Evolutionary conservation across 2,888 invertebrate genomes (phyloP).

Genomic region (Drosophila sordidula): DNA sequence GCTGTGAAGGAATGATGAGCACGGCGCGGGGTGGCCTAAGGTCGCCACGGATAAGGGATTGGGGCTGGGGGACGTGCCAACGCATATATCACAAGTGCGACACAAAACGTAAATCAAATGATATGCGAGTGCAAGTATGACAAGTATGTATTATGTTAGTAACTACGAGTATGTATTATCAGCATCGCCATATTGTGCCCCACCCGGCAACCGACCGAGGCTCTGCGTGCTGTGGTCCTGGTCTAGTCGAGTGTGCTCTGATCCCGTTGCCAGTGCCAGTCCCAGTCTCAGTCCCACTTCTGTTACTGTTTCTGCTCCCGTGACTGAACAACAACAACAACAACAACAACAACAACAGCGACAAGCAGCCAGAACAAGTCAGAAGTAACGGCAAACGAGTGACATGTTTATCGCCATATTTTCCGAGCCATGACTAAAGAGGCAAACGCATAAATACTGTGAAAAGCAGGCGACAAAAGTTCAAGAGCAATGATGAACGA

Average conservation of each 20-base stretch:
- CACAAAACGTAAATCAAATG: constrained; percentile 77
- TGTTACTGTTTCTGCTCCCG: constrained; percentile 14
- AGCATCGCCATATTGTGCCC: constrained; percentile 65
- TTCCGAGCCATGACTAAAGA: constrained; percentile 76
- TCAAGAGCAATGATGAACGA: constrained; percentile 58
- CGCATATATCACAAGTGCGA: constrained; percentile 75
- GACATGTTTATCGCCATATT: constrained; percentile 79
- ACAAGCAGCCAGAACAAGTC: constrained; percentile 32
- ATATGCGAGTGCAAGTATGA: constrained; percentile 78
- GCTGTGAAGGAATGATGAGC: constrained; percentile 31
- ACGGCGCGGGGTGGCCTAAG: constrained; percentile 6
- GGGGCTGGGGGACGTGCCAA: constrained; percentile 42
- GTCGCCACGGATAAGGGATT: background rate
- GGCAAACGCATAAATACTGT: constrained; percentile 69
- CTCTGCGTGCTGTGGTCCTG: constrained; percentile 37
- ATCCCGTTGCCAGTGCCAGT: background rate
- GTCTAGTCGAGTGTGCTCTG: constrained; percentile 11
- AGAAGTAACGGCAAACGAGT: constrained; percentile 54
- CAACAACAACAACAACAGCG: background rate
- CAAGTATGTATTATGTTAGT: constrained; percentile 77
- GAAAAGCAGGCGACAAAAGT: constrained; percentile 71
- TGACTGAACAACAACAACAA: constrained; percentile 23
- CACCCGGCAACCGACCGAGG: constrained; percentile 1
- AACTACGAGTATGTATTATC: constrained; percentile 68
- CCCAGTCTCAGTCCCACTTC: too few relatives aligned